Conservation (phyloP, 2,888 invertebrate species). For the Oithona nana region DNA sequence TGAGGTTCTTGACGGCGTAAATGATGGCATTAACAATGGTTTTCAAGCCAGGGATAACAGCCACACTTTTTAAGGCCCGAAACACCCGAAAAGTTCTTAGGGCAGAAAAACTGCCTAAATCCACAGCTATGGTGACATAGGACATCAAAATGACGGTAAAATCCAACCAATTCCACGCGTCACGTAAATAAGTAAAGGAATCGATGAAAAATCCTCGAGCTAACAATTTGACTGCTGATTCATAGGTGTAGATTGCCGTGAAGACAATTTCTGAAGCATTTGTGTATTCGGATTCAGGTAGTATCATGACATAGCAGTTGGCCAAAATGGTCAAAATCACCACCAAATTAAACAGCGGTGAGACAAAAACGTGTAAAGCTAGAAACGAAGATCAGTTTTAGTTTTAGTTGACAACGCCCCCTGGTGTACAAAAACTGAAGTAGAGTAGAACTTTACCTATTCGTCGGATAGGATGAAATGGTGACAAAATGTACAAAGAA, state of each 20-base stretch:
- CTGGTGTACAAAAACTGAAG: neutral
- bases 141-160: slow-evolving; percentile 85
- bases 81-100: slow-evolving; percentile 97
- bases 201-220: slow-evolving; percentile 97
- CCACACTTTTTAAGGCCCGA: slow-evolving; percentile 96
- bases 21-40: slow-evolving; percentile 98
- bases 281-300: slow-evolving; percentile 10
- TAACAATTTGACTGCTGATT: slow-evolving; percentile 96
- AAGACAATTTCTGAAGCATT: slow-evolving; percentile 52
- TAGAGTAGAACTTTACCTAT: too few species aligned
- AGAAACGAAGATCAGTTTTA: too few species aligned
- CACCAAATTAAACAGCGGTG: slow-evolving; percentile 9
- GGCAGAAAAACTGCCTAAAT: slow-evolving; percentile 95
- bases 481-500: slow-evolving; percentile 12
- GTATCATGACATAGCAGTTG: slow-evolving; percentile 17
- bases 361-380: slow-evolving; percentile 9
- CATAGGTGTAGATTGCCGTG: slow-evolving; percentile 98
- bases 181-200: slow-evolving; percentile 99
- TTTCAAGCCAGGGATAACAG: slow-evolving; percentile 96
- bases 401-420: neutral
- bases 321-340: slow-evolving; percentile 16
- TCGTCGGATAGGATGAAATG: slow-evolving; percentile 16
- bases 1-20: slow-evolving; percentile 94
- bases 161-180: slow-evolving; percentile 99
- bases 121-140: slow-evolving; percentile 96